Evolutionary conservation across 2,113 vertebrate species (phyloP), one percentile per base, ranked within the genome.

Genomic region (Thamnaconus septentrionalis): DNA sequence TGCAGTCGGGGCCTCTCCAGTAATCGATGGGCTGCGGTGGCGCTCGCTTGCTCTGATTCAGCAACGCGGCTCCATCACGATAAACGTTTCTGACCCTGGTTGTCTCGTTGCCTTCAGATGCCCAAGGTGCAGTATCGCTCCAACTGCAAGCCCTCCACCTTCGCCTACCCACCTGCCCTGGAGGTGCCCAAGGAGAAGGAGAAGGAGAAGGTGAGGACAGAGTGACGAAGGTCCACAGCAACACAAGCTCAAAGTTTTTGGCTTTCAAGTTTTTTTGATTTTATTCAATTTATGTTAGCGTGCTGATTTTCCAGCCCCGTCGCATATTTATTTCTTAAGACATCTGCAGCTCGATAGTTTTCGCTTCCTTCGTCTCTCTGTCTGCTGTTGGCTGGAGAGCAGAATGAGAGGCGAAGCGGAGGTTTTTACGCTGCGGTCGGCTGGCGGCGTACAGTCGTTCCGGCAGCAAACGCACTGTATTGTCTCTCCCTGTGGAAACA

Each of bases 111-210:
- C 70, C 41, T 59, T 53, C 87, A 99, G 97, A 99, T 99, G 97
- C 97, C 97, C 4, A 99, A 99, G 90, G 97, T 99, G 82, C 97
- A 99, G 85, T 99, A 99, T 89, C 93, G 95, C 69, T 99, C 97
- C 74, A 99, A 98, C 91, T 99, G 97, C 82, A 99, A 99, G 78
- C 97, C 97, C 39, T 99, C 97, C 62, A 99, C 96, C 7, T 99
- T 99, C 47, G 97, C 97, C 42, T 99, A 99, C 82, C 97, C 97
- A 6, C 95, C 97, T 1, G 95, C 97, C 56, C 91, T 99, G 80
- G 97, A 99, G 89, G 97, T 98, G 74, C 97, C 97, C 56, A 99
- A 99, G 66, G 97, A 99, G 87, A 99, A 99, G 51, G 97, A 99
- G 81, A 99, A 99, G 82, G 97, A 99, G 87, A 99, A 99, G 96